Conservation (phyloP, 2,797 vertebrate genomes). For the Rhodeus uyekii region DNA sequence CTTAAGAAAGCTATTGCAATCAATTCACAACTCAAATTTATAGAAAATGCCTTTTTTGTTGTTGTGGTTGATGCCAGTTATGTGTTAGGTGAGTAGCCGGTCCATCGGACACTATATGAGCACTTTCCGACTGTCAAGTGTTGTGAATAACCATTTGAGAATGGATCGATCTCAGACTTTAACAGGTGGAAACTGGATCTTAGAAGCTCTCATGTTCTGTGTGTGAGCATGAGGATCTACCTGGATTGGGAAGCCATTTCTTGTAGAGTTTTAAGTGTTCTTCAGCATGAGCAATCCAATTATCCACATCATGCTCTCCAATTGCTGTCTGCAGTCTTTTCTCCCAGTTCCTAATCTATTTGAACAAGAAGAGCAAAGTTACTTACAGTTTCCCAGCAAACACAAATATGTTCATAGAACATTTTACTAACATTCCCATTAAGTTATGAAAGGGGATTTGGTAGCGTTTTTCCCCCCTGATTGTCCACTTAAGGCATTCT, state of each 20-base stretch:
- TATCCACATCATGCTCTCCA: conserved; percentile 58
- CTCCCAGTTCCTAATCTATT: conserved; percentile 72
- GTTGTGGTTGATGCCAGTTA: not conserved
- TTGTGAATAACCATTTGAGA: not conserved
- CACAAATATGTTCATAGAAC: too few species aligned
- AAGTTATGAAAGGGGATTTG: too few species aligned
- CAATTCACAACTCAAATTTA: not conserved
- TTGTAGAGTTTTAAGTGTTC: conserved; percentile 65
- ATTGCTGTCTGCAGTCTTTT: conserved; percentile 65
- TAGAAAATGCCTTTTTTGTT: not conserved
- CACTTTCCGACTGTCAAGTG: not conserved
- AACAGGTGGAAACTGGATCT: not conserved
- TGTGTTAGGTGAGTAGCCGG: not conserved
- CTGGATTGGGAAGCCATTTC: conserved; percentile 65
- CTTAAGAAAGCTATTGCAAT: not conserved
- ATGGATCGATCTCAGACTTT: not conserved
- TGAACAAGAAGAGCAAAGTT: conserved; percentile 11
- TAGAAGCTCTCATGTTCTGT: not conserved
- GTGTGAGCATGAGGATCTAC: not conserved
- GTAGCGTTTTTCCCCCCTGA: too few species aligned
- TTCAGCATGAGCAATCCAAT: conserved; percentile 62
- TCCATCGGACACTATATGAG: not conserved
- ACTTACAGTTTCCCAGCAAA: too few species aligned
- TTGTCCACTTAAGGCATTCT: too few species aligned
- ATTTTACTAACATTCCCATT: too few species aligned